Base-by-base conservation (phyloP, 2,888 invertebrate species). In the Cyclophora albipunctata region DNA sequence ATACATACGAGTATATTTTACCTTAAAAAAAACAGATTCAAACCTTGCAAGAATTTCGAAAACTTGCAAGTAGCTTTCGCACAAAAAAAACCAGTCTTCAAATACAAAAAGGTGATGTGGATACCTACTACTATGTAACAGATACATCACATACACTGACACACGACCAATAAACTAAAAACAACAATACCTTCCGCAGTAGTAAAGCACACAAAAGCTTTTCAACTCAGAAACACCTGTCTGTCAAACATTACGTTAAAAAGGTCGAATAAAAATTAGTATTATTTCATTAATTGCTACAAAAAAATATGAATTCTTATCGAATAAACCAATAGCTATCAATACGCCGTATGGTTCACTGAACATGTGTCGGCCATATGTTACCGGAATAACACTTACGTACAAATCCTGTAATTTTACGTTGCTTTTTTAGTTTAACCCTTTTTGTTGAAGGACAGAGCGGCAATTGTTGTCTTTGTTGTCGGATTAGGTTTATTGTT, bases 351-450 rank as follows among this genome's bases (percentile, higher is more conserved):
- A 78, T 78, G 82, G 66, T 73, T 71, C 77, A 78, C 71, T 62
- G 75, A 57, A 75, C 84, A 83, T 82, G 81, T 84, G 84, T 75
- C 69, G 79, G 64, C 68, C 84, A 83, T 73, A 84, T 84, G 83
- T 62, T 74, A 53, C 50, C 53, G 5, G 4, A 75, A 75, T 78
- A 66, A 73, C 71, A 71, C 69, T 63, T 75, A 74, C 73, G 75
- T 75, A 76, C 72, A 73, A 78, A 77, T 75, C 74, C 70, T 69
- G 71, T 74, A 79, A 78, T 79, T 79, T 69, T 71, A 72, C 71
- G 67, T 70, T 47, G 45, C 51, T 68, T 64, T 79, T 81, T 78
- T 79, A 62, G 54, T 48, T 65, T 58, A 61, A 81, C 80, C 81
- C 81, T 79, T 81, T 80, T 67, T 66, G 75, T 80, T 75, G 73